Percentiles rank a stretch among this genome's conserved stretches.
Conservation (phyloP, 2,113 vertebrate genomes). For the Pteronura brasiliensis region DNA sequence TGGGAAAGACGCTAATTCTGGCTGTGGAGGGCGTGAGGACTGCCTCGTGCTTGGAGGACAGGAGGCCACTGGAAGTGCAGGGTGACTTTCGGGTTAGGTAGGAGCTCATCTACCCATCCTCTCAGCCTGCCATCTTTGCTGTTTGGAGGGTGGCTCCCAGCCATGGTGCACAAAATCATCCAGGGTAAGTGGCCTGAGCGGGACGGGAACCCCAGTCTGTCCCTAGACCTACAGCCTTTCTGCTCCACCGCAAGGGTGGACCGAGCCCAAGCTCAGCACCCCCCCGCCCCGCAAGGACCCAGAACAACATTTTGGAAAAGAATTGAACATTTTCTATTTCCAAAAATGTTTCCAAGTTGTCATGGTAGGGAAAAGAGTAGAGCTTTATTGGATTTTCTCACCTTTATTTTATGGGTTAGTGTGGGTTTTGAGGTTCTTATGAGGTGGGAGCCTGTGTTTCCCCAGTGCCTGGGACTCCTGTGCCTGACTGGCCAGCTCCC, state of each 20-base stretch:
- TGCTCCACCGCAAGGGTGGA: accelerated
- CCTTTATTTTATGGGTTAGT: not conserved
- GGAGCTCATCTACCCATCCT: not conserved
- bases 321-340: not conserved
- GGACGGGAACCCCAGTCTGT: accelerated
- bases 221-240: not conserved
- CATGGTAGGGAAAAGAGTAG: not conserved
- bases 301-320: not conserved
- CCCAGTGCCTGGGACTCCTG: not conserved
- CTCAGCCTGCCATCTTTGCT: not conserved
- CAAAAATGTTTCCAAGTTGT: not conserved
- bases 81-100: not conserved
- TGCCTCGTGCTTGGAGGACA: not conserved
- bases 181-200: not conserved
- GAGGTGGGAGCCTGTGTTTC: not conserved
- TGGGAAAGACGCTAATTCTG: not conserved
- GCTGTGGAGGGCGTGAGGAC: not conserved
- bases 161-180: not conserved
- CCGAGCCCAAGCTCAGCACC: not conserved
- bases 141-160: not conserved
- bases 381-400: not conserved
- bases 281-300: not conserved
- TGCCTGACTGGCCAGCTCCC: not conserved
- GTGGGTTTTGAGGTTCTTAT: not conserved
- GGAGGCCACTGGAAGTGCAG: not conserved